Conservation (phyloP, 2,888 invertebrate genomes). For the Abrostola triplasia region DNA sequence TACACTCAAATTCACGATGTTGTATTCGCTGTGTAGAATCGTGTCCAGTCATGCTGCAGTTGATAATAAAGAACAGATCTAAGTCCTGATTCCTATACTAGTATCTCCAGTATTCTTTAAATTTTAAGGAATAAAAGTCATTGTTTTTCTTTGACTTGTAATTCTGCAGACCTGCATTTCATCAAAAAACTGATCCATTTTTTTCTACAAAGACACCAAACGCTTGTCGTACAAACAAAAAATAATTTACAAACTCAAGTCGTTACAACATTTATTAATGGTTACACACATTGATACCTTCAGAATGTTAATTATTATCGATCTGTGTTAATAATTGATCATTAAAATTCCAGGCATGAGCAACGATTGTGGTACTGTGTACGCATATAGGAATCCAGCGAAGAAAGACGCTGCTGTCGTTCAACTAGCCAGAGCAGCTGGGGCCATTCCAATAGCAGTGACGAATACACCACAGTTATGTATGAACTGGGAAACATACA, state of each 20-base stretch:
- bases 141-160: no score
- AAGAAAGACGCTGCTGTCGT: conserved; percentile 93
- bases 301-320: conserved; percentile 24
- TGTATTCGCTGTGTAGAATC: not conserved
- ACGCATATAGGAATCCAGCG: conserved; percentile 89
- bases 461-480: conserved; percentile 97
- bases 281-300: not conserved
- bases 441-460: conserved; percentile 94
- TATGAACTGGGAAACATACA: conserved; percentile 96
- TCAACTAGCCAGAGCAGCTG: conserved; percentile 91
- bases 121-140: no score
- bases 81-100: no score
- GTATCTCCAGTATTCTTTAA: no score
- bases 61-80: not conserved
- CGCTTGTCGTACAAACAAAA: conserved; percentile 3
- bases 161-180: no score
- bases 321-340: conserved; percentile 16
- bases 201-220: conserved; percentile 2
- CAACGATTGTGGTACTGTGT: conserved; percentile 91
- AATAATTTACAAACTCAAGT: conserved; percentile 2
- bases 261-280: not conserved
- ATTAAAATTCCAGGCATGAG: conserved; percentile 89
- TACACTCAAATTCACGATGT: conserved; percentile 1
- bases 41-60: not conserved
- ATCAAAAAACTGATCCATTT: no score